Evolutionary conservation across 1,140 invertebrate genomes (phyloP).

Genomic region (Drosophila azteca): DNA sequence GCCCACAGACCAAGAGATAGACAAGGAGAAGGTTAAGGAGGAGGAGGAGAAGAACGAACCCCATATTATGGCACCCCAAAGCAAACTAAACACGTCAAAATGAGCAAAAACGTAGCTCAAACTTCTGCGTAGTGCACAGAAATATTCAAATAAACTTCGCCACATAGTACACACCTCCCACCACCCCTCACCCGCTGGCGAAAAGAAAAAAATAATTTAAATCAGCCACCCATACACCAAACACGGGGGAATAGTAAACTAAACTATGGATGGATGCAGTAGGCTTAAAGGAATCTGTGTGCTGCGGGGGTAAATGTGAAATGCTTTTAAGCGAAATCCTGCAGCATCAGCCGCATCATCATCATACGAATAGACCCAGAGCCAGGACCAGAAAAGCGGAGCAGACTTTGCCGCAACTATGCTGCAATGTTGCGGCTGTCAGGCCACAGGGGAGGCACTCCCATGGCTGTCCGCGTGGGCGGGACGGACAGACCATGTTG

Average conservation of each 20-base stretch:
- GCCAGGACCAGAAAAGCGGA: conserved; percentile 14
- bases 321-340: conserved; percentile 29
- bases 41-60: background rate
- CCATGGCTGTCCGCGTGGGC: background rate
- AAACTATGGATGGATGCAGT: conserved; percentile 13
- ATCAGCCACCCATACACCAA: conserved; percentile 1
- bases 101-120: conserved; percentile 15
- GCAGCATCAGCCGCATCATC: conserved; percentile 30
- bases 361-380: background rate
- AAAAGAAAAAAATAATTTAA: conserved; percentile 18
- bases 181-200: too few relatives aligned
- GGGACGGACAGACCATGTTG: background rate
- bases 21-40: background rate
- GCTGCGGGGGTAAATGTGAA: background rate
- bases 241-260: conserved; percentile 5
- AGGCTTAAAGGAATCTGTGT: conserved; percentile 17
- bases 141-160: conserved; percentile 35
- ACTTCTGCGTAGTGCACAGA: conserved; percentile 18
- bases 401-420: conserved; percentile 22
- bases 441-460: conserved; percentile 2
- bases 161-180: too few relatives aligned
- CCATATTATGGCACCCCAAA: conserved; percentile 34
- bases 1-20: background rate
- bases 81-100: conserved; percentile 40
- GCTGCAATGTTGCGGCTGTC: conserved; percentile 34